A percentile compares a stretch with the other conserved stretches of the same genome.
These are phyloP conservation scores for Syrphus vitripennis DNA, from an alignment of 2,888 invertebrate genomes.

Conservation along the genomic window DNA sequence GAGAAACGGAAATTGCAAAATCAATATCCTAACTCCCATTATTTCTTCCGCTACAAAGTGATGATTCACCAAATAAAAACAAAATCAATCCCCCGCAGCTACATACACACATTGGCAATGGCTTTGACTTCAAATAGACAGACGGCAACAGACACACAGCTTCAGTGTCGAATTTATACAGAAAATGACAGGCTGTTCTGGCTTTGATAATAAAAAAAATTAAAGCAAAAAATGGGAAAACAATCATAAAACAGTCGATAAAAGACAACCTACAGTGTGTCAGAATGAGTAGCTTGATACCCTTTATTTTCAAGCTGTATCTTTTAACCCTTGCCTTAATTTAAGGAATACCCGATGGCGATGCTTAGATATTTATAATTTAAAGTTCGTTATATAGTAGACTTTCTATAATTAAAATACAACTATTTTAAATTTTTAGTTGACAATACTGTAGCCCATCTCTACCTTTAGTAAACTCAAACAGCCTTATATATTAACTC, in stretches of 20 bases:
- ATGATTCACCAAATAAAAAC: constrained; percentile 54
- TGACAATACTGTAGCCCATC: too few relatives aligned
- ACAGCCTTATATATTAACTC: too few relatives aligned
- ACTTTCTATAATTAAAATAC: too few relatives aligned
- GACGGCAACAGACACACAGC: constrained; percentile 32
- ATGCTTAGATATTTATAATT: too few relatives aligned
- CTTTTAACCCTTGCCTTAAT: background rate
- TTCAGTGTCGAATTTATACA: background rate
- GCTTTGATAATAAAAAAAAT: constrained; percentile 23
- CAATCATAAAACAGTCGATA: background rate
- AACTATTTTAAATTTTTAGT: too few relatives aligned
- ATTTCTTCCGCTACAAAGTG: constrained; percentile 36
- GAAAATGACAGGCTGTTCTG: background rate
- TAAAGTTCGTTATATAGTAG: too few relatives aligned
- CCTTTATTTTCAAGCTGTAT: background rate
- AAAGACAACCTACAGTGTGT: background rate
- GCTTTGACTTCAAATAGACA: constrained; percentile 30
- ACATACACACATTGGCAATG: constrained; percentile 11
- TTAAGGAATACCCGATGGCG: too few relatives aligned
- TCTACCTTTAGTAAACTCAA: too few relatives aligned
- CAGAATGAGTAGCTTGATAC: background rate
- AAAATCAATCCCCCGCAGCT: constrained; percentile 1
- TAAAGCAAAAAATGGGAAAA: background rate
- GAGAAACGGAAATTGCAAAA: constrained; percentile 62
- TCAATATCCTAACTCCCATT: constrained; percentile 58